Base-by-base conservation (phyloP, 2,888 invertebrate genomes). In the Ornithoptera alexandrae region DNA sequence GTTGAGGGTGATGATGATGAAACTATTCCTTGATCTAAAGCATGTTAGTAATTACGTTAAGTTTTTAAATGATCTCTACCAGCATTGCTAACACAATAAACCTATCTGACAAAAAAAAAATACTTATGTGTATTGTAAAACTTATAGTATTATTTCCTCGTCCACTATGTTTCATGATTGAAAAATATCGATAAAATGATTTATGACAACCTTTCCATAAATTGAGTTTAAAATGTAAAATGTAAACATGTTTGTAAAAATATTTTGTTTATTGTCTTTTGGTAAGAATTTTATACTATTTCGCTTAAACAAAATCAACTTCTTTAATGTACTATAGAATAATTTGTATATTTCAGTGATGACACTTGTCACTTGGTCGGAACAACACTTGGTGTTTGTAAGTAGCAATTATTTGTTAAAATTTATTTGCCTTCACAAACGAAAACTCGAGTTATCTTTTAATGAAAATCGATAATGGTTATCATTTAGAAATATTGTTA, bases 301-400 rank as follows among this genome's bases (percentile, higher is more conserved):
- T 62, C 10, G n/a, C n/a, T 7, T 56, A 57, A 53, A 2, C 1
- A 61, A 56, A 50, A 66, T n/a, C 5, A 20, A 20, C 5, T 8
- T 36, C 1, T 22, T 62, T 15, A 50, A 58, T 17, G 10, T 7
- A 7, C 24, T 20, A 20, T 42, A 53, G 12, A 36, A n/a, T 8
- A 18, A n/a, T 57, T 20, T 53, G 69, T 69, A 78, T 22, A 65
- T 76, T 88, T 71, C 83, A 89, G 88, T 79, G 65, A 65, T 84
- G 30, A 75, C 75, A 30, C 71, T 79, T 68, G 67, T 79, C 53
- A 73, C 79, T 65, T 77, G 79, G 79, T 77, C 82, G 66, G 76
- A 81, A 73, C 80, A 81, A 62, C 88, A 89, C 76, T 79, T 87
- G 70, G 74, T 81, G 68, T 84, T 80, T 70, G 84, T 86, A 81